phyloP scores from a whole-genome alignment of 92 coral and sea anemone species.

The Porites lobata region DNA sequence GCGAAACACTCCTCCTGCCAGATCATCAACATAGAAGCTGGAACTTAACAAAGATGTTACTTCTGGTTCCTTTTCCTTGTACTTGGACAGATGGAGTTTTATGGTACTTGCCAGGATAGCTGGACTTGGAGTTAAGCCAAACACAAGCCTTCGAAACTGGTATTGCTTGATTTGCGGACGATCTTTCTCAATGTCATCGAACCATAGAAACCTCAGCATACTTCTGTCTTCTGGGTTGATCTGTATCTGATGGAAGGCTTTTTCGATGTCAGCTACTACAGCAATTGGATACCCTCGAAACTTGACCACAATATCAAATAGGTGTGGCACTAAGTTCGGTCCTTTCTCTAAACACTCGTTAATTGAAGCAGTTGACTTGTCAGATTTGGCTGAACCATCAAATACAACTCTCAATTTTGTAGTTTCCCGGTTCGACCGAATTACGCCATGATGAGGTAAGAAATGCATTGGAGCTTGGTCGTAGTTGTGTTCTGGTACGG shows the following conservation, averaged over 20 bases:
- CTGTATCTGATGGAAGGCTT: constrained; percentile 33
- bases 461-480: constrained; percentile 38
- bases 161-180: constrained; percentile 27
- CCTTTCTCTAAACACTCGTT: neutral
- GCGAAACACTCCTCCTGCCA: constrained; percentile 33
- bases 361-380: constrained; percentile 18
- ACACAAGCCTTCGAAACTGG: constrained; percentile 56
- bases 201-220: constrained; percentile 57
- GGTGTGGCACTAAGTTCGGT: constrained; percentile 48
- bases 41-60: constrained; percentile 36
- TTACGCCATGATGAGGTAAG: constrained; percentile 65
- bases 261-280: constrained; percentile 46
- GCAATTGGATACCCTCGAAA: constrained; percentile 25
- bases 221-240: constrained; percentile 47
- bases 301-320: constrained; percentile 40
- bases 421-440: constrained; percentile 45
- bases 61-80: constrained; percentile 37
- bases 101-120: constrained; percentile 63
- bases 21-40: constrained; percentile 50
- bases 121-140: constrained; percentile 59
- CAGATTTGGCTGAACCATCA: constrained; percentile 45
- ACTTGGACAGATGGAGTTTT: constrained; percentile 35
- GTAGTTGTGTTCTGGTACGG: constrained; percentile 27
- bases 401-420: constrained; percentile 46
- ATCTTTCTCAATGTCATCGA: constrained; percentile 25